A percentile compares a stretch with the other conserved stretches of the same genome.
Evolutionary conservation across 2,888 invertebrate genomes (phyloP).

Genomic region (Caradrina clavipalpis): DNA sequence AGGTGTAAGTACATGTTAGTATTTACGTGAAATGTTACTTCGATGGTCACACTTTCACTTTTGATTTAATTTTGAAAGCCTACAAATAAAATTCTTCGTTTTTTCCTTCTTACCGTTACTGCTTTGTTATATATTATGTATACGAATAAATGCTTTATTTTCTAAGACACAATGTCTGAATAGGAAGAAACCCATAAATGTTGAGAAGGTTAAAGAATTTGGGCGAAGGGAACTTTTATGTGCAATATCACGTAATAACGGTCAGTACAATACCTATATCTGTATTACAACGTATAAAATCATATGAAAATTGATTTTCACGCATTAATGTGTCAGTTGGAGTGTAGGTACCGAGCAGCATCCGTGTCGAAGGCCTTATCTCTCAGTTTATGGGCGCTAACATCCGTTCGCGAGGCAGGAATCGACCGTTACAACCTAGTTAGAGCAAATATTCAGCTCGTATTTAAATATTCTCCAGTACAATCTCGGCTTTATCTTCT

Average conservation of each 20-base stretch:
- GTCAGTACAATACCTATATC: constrained; percentile 40
- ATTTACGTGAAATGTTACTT: neutral
- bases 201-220: constrained; percentile 51
- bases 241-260: constrained; percentile 37
- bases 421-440: constrained; percentile 77
- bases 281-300: constrained; percentile 41
- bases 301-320: constrained; percentile 65
- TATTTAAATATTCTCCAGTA: constrained; percentile 75
- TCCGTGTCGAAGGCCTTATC: constrained; percentile 75
- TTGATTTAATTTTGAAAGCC: constrained; percentile 7
- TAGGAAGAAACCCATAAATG: constrained; percentile 38
- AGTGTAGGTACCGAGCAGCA: constrained; percentile 57
- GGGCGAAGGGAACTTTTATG: constrained; percentile 35
- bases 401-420: constrained; percentile 77
- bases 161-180: constrained; percentile 14
- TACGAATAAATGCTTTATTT: constrained; percentile 14
- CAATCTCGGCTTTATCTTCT: constrained; percentile 63
- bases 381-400: constrained; percentile 75
- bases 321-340: constrained; percentile 67
- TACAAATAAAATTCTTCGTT: constrained; percentile 8
- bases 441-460: constrained; percentile 75
- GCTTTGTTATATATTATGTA: constrained; percentile 2
- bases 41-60: constrained; percentile 1
- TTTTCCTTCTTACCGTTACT: constrained; percentile 1
- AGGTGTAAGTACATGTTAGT: neutral